Evolutionary conservation across 1,140 invertebrate species (phyloP), one percentile per base, ranked within the genome.

Genomic region (Contarinia nasturtii): DNA sequence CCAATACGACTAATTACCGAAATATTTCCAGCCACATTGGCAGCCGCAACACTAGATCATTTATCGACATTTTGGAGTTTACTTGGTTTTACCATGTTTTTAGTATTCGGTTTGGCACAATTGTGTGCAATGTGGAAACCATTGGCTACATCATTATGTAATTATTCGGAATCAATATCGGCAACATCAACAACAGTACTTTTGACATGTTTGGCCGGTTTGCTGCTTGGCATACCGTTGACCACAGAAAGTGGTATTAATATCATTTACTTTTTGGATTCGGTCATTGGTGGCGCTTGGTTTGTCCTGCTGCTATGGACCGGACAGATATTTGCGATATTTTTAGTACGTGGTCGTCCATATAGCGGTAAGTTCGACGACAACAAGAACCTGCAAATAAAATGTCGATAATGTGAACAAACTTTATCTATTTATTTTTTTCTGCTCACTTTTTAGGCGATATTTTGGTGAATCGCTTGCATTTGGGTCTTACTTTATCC

Each of bases 231-330:
- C 17, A 70, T 95, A 52, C 79, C 86, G 19, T 77, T 95, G 65
- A 81, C 84, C 44, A 90, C 87, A 15, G 86, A 92, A 71, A 69
- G 82, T 55, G 86, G 86, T n/a, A 80, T 89, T 47, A 77, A 77
- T 49, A 74, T 88, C 4, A 73, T 89, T 0, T 87, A 90, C 58
- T 87, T 86, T 57, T 60, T 89, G 55, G 88, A 91, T 60, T 85
- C 82, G 56, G 75, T 77, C 37, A 66, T 88, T 51, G 82, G 82
- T 15, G 84, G 82, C 7, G 72, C 75, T 1, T 93, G 88, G 87
- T 89, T 85, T 77, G 74, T 90, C 33, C 78, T 86, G 58, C 69
- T 81, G 34, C 66, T 90, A 41, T 85, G 88, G 57, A 66, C 86
- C 12, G 62, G 82, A 14, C 72, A 86, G 66, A 73, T 86, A 19